Base-by-base conservation (phyloP, 2,113 vertebrate genomes). In the Pardalotus punctatus region DNA sequence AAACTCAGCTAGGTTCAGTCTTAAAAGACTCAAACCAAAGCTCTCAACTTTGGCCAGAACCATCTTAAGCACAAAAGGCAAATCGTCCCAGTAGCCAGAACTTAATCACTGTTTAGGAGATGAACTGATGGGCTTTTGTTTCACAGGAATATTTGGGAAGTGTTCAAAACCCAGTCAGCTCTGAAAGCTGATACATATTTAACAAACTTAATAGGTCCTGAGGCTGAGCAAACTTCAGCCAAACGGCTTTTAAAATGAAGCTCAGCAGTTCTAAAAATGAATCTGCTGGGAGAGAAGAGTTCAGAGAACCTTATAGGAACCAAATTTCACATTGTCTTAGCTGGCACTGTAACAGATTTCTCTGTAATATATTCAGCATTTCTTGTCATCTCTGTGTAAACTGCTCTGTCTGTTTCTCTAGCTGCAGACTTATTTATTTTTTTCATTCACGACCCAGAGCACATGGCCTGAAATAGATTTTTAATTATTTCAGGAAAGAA, bases 301-400 rank as follows among this genome's bases (percentile, higher is more conserved):
- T 97, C 96, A 97, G 82, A 95, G 86, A 96, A 95, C 90, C 76
- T 93, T 48, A 92, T 0, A 93, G 82, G 88, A 96, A 96, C 94
- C 86, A 95, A 93, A 96, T 96, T 96, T 96, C 96, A 94, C 94
- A 95, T 94, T 95, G 96, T 93, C 94, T 94, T 95, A 94, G 94
- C 93, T 93, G 92, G 92, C 93, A 95, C 90, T 93, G 86, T 84
- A 95, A 88, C 74, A 95, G 95, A 93, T 95, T 92, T 94, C 61
- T 96, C 95, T 61, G 94, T 87, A 96, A 96, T 95, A 47, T 96
- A 91, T 93, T 83, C 67, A 95, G 80, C 61, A 88, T 93, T 95
- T 96, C 90, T 76, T 96, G 38, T 92, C 92, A 95, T 87, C 92
- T 58, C 42, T 71, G 78, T 66, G 48, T 62, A 95, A 92, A 90